Percentiles rank a stretch among this genome's conserved stretches.
Evolutionary conservation across 2,797 vertebrate genomes (phyloP).

Genomic region (Falco berigora): DNA sequence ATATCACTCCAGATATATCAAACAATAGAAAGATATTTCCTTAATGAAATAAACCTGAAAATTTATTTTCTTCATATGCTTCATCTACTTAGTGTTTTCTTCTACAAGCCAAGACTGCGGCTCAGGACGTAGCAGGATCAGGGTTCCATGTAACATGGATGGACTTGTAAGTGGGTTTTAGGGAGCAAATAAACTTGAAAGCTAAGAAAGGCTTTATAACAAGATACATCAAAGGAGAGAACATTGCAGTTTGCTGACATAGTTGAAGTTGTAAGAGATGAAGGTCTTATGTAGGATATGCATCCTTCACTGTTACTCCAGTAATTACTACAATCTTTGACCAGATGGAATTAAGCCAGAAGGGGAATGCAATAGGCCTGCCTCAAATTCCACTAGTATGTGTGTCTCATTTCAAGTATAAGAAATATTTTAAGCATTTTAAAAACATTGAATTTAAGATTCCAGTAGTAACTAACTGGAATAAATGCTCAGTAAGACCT

Average conservation of each 20-base stretch:
- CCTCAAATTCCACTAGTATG: background rate
- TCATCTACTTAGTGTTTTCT: background rate
- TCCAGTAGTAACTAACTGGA: background rate
- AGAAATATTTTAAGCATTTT: background rate
- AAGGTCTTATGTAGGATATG: background rate
- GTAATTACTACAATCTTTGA: background rate
- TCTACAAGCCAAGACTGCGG: background rate
- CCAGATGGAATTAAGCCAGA: background rate
- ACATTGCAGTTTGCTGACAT: background rate
- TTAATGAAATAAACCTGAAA: background rate
- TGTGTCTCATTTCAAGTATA: background rate
- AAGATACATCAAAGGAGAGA: background rate
- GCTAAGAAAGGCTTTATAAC: background rate
- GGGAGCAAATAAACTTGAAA: background rate
- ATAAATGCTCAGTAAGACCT: background rate
- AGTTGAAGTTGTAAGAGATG: background rate
- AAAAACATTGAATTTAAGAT: background rate
- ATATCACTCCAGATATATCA: background rate
- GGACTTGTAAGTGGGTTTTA: background rate
- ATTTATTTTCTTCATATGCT: background rate
- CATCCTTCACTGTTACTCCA: background rate
- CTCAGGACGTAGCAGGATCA: background rate
- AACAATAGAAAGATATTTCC: background rate
- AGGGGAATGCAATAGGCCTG: background rate
- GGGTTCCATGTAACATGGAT: background rate